Evolutionary conservation across 2,113 vertebrate species (phyloP).

Genomic region (Anarhynchus alexandrinus): DNA sequence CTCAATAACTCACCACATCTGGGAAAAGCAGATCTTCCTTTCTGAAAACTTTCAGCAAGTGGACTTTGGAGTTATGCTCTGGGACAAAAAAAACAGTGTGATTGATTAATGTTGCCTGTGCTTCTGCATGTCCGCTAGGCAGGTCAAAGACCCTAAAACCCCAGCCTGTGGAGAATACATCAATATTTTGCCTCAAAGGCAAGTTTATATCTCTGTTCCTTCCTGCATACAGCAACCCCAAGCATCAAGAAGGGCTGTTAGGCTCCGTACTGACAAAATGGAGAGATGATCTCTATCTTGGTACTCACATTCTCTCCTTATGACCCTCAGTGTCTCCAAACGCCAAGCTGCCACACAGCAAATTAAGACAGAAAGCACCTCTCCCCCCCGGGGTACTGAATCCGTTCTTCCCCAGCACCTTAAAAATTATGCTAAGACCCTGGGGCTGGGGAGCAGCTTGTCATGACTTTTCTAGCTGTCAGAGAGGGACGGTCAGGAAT

Average conservation of each 20-base stretch:
- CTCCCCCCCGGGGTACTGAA: background rate
- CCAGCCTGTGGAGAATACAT: background rate
- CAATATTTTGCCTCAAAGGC: background rate
- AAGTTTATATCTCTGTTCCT: background rate
- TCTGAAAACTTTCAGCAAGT: background rate
- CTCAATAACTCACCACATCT: conserved; percentile 59
- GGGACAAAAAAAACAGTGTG: background rate
- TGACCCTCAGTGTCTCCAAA: background rate
- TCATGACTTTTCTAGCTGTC: background rate
- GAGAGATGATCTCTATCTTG: background rate
- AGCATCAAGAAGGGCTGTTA: background rate
- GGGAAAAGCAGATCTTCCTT: background rate
- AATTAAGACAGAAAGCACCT: background rate
- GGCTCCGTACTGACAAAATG: background rate
- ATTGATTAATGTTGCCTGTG: background rate
- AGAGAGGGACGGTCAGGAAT: fast-evolving
- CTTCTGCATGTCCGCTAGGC: background rate
- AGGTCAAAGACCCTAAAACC: background rate
- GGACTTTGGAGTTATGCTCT: conserved; percentile 36
- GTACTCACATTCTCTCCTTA: background rate
- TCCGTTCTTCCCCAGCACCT: background rate
- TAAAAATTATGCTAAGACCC: background rate
- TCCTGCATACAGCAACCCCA: background rate
- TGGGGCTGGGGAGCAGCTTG: background rate
- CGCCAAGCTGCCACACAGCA: background rate